Evolutionary conservation across 1,140 invertebrate genomes (phyloP).

Genomic region (Pseudomyrmex cubaensis): DNA sequence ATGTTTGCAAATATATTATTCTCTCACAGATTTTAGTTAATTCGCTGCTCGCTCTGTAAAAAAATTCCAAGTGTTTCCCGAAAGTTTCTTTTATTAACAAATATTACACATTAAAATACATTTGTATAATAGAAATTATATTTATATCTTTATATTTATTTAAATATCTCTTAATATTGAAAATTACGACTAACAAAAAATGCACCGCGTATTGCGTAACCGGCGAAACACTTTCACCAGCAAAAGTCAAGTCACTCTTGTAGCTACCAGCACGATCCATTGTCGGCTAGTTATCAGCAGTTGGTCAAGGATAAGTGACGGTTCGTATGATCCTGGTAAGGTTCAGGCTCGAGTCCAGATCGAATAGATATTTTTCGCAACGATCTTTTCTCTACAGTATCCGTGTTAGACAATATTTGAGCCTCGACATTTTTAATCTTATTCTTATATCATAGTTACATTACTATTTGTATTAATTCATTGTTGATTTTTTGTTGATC

Average conservation of each 20-base stretch:
- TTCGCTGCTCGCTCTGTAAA: too few relatives aligned
- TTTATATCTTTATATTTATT: constrained; percentile 1
- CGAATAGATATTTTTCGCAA: too few relatives aligned
- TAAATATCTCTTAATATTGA: background rate
- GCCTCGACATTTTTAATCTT: too few relatives aligned
- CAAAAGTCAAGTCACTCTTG: background rate
- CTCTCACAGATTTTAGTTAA: background rate
- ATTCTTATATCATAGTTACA: too few relatives aligned
- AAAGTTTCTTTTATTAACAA: background rate
- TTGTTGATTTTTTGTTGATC: too few relatives aligned
- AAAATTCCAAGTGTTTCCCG: too few relatives aligned
- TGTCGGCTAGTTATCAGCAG: constrained; percentile 5
- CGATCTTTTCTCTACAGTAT: too few relatives aligned
- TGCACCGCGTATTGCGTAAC: background rate
- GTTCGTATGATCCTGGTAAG: too few relatives aligned
- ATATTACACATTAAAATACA: background rate
- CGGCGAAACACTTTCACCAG: background rate
- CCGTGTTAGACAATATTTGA: too few relatives aligned
- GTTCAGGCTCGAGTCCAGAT: too few relatives aligned
- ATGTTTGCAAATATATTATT: background rate
- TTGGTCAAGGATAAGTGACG: background rate
- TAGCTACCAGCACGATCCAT: background rate
- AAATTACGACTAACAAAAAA: constrained; percentile 8
- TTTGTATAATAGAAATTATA: background rate
- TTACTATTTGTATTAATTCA: too few relatives aligned